Percentiles rank a stretch among this genome's conserved stretches.
phyloP scores from a whole-genome alignment of 2,113 vertebrate genomes.

The Aythya baeri region DNA sequence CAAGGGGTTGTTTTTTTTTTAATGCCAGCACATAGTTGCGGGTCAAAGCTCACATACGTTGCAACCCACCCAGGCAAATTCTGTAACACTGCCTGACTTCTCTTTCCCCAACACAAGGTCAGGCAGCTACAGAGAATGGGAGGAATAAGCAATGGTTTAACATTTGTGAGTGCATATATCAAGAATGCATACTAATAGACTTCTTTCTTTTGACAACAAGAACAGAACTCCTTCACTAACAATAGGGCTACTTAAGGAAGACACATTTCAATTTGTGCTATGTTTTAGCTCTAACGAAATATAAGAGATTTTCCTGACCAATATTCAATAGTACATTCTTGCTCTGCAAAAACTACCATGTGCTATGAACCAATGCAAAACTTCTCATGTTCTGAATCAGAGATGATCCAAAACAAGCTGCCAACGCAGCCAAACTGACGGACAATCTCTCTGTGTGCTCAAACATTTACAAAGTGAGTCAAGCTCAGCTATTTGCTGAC shows the following conservation, averaged over 20 bases:
- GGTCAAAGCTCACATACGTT: slow-evolving; percentile 49
- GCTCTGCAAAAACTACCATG: neutral
- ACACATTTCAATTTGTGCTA: neutral
- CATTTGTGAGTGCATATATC: neutral
- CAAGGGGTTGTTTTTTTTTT: neutral
- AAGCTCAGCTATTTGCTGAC: slow-evolving; percentile 52
- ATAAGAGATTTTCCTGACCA: neutral
- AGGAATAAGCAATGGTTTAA: slow-evolving; percentile 9
- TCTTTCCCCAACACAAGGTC: neutral
- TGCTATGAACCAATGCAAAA: slow-evolving; percentile 4
- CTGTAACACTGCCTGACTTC: slow-evolving; percentile 17
- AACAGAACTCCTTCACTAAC: slow-evolving; percentile 30
- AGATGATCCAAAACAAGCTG: neutral
- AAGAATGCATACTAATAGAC: slow-evolving; percentile 47
- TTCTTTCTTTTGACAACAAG: slow-evolving; percentile 5
- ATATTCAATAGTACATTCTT: neutral
- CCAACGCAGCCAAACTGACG: neutral
- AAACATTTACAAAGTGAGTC: slow-evolving; percentile 15
- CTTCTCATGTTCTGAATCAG: neutral
- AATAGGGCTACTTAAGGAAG: slow-evolving; percentile 12
- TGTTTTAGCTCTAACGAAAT: neutral
- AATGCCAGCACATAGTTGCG: slow-evolving; percentile 47
- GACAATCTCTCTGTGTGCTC: slow-evolving; percentile 36
- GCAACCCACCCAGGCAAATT: slow-evolving; percentile 29
- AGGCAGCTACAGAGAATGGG: neutral